Percentiles rank a stretch among this genome's conserved stretches.
These are phyloP conservation scores for Sander lucioperca DNA, from an alignment of 2,113 vertebrate species.

Conservation along the genomic window DNA sequence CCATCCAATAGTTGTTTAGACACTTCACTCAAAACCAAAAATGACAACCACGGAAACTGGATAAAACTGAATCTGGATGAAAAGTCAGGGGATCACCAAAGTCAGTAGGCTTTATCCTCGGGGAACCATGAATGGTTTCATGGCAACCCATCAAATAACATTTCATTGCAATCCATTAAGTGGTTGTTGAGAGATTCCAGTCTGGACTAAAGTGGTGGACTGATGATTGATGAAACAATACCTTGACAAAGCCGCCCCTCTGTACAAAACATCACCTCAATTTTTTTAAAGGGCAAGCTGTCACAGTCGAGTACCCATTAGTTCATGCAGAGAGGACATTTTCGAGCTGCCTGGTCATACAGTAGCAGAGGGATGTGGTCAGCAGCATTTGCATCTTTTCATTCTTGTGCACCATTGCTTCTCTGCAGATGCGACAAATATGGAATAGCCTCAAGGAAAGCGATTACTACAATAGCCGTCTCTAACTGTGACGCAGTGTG, in stretches of 20 bases:
- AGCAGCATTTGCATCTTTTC: conserved; percentile 35
- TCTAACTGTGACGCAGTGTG: conserved; percentile 14
- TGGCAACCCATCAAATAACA: neutral
- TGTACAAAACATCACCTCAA: neutral
- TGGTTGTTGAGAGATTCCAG: neutral
- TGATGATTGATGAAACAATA: conserved; percentile 2
- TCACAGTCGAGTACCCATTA: neutral
- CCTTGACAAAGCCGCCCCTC: neutral
- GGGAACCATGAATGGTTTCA: neutral
- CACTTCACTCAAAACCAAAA: neutral
- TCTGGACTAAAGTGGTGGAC: neutral
- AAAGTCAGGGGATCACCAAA: neutral
- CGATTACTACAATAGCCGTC: conserved; percentile 43
- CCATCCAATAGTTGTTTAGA: neutral
- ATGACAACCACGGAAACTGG: neutral
- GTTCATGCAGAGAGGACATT: conserved; percentile 15
- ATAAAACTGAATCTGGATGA: neutral
- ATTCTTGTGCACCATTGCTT: conserved; percentile 34
- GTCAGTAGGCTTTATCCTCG: neutral
- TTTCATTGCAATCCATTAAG: neutral
- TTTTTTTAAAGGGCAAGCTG: conserved; percentile 1
- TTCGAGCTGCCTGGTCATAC: neutral
- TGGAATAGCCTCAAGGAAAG: conserved; percentile 37
- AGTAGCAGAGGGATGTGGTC: conserved; percentile 1
- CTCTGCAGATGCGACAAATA: conserved; percentile 6